Evolutionary conservation across 2,888 invertebrate genomes (phyloP).

Genomic region (Rhaphigaster nebulosa): DNA sequence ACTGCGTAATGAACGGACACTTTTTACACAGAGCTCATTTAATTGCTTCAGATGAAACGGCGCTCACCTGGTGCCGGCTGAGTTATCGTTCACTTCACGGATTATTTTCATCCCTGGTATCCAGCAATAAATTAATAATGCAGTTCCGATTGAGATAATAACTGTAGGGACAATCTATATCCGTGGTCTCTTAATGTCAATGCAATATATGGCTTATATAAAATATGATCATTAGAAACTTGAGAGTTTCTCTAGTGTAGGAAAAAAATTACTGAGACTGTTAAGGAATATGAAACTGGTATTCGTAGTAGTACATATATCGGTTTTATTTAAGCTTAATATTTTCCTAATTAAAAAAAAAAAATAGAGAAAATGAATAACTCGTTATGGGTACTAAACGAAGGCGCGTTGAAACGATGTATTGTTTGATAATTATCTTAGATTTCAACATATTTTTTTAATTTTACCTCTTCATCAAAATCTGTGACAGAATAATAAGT

Average conservation of each 20-base stretch:
- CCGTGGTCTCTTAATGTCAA: background rate
- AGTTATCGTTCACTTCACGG: background rate
- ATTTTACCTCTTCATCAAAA: no score
- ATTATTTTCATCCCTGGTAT: background rate
- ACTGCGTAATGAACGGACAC: slow-evolving; percentile 5
- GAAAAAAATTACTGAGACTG: background rate
- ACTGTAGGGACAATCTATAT: background rate
- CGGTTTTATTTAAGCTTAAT: no score
- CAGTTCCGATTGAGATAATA: background rate
- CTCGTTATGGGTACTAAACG: no score
- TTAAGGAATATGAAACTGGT: background rate
- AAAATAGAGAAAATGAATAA: no score
- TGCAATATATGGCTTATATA: background rate
- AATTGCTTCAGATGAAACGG: background rate
- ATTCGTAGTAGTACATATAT: background rate
- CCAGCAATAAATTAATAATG: background rate
- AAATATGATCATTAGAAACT: background rate
- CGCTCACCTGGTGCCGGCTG: slow-evolving; percentile 1
- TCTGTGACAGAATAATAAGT: no score
- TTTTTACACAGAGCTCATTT: slow-evolving; percentile 3
- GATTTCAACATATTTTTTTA: no score
- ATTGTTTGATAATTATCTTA: no score
- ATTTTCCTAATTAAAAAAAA: no score
- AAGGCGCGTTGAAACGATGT: no score
- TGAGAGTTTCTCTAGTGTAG: background rate